Base-by-base conservation (phyloP, 2,888 invertebrate genomes). In the Myopa testacea region DNA sequence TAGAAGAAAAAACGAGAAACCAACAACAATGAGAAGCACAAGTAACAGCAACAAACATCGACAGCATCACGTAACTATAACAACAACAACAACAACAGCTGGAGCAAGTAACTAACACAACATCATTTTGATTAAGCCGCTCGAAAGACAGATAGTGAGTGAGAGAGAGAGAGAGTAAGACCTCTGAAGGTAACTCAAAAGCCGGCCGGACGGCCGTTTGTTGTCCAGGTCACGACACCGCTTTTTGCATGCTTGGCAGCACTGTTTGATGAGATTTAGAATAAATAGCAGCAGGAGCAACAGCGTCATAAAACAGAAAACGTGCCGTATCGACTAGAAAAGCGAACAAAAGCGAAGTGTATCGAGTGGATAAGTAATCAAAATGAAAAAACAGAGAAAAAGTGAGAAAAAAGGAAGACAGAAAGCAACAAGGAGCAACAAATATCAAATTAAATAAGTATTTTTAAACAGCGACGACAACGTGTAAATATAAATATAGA, bases 211-310 rank as follows among this genome's bases (percentile, higher is more conserved):
- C 55, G 55, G 55, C 10, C n/a, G 34, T 62, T 62, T 55, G 55
- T 26, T 62, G 62, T 19, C 10, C 62, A 62, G 62, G 62, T 62
- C 62, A 62, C 62, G 62, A 34, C 62, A n/a, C 4, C 3, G 4
- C 19, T 62, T 26, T 62, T 5, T 62, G 62, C 26, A 62, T 62
- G 62, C 62, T 26, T 26, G 62, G 34, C 62, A 62, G 26, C 62
- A 26, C 62, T 62, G 19, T 62, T 62, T 62, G 62, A 62, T 62
- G 62, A 62, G 62, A n/a, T 26, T 62, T 62, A 62, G 26, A 62
- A 62, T 26, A 19, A 26, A 7, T 19, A 58, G 16, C 12, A 16
- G 58, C 58, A n/a, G 58, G 7, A 10, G 45, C 45, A 45, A 10
- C 45, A 45, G 45, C 45, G 10, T 45, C 45, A 45, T 45, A 45